Evolutionary conservation across 2,797 vertebrate genomes (phyloP).

Genomic region (Eleutherodactylus coqui): DNA sequence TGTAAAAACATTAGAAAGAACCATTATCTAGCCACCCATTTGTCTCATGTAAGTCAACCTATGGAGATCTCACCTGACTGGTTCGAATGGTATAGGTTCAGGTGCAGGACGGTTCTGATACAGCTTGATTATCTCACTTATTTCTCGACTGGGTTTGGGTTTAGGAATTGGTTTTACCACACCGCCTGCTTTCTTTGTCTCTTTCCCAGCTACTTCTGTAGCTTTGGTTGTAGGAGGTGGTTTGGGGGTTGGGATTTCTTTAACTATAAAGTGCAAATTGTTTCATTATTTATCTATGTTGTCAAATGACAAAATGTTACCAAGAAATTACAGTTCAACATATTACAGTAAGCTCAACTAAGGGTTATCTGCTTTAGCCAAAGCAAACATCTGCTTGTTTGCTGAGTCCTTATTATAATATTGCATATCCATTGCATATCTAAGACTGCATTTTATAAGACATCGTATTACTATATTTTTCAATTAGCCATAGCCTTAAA

Average conservation of each 20-base stretch:
- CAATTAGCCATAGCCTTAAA: not conserved
- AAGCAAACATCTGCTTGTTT: not conserved
- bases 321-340: not conserved
- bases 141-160: constrained; percentile 82
- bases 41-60: not conserved
- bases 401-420: not conserved
- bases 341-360: no score
- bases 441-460: not conserved
- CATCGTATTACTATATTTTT: not conserved
- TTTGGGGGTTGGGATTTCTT: constrained; percentile 27
- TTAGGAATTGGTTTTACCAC: constrained; percentile 18
- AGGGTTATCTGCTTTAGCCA: no score
- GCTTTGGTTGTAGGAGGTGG: constrained; percentile 9
- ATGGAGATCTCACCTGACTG: constrained; percentile 77
- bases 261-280: not conserved
- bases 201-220: not conserved
- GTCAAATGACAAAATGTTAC: not conserved
- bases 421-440: not conserved
- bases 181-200: not conserved
- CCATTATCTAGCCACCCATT: no score
- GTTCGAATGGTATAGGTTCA: constrained; percentile 76
- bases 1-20: no score
- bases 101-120: constrained; percentile 84
- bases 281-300: not conserved
- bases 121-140: constrained; percentile 88